Evolutionary conservation across 2,888 invertebrate species (phyloP), one percentile per base, ranked within the genome.

Genomic region (Clivina fossor): DNA sequence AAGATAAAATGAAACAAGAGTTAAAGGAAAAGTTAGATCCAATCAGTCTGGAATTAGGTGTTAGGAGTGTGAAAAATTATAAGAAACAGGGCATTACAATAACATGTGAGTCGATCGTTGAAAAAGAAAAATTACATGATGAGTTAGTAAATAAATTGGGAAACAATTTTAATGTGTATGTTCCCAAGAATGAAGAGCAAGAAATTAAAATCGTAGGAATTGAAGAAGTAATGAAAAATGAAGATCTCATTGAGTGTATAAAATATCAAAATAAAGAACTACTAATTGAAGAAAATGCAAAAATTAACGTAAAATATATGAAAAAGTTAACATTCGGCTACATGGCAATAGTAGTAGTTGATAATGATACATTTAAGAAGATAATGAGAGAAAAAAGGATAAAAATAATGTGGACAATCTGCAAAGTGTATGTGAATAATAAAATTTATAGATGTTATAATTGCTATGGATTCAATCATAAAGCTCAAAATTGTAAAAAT

Each of bases 401-500:
- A 32, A 32, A 32, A 32, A 32, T 32, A 32, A 32, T n/a, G 13
- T 32, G 32, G 32, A 32, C n/a, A n/a, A n/a, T n/a, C n/a, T n/a
- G n/a, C n/a, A n/a, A n/a, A n/a, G n/a, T n/a, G n/a, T n/a, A n/a
- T n/a, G n/a, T n/a, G n/a, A n/a, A n/a, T n/a, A n/a, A n/a, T n/a
- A n/a, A n/a, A n/a, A n/a, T n/a, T n/a, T n/a, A n/a, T n/a, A n/a
- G n/a, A n/a, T n/a, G n/a, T n/a, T n/a, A n/a, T n/a, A n/a, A n/a
- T n/a, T n/a, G n/a, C n/a, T n/a, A n/a, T n/a, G n/a, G n/a, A n/a
- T n/a, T n/a, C n/a, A n/a, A n/a, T n/a, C n/a, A n/a, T n/a, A n/a
- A n/a, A n/a, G n/a, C n/a, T n/a, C n/a, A n/a, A n/a, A n/a, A n/a
- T n/a, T n/a, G n/a, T n/a, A n/a, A n/a, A n/a, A n/a, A n/a, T n/a